Conservation (phyloP, 2,797 vertebrate genomes). For the Premnoplex brunnescens region DNA sequence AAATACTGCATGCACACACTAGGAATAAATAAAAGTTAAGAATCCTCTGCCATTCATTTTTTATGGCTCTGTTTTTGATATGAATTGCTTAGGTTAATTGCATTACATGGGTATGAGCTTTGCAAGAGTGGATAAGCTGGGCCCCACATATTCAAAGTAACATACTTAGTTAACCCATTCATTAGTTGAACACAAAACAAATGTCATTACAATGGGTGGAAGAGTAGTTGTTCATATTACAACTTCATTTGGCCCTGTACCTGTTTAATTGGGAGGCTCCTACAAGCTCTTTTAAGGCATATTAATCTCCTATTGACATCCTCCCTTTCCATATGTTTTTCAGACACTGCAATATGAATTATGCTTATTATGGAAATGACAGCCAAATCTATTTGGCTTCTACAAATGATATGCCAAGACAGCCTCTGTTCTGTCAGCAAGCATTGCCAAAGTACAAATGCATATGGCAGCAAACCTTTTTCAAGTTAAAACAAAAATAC, state of each 20-base stretch:
- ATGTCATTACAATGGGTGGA: background rate
- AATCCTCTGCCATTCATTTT: background rate
- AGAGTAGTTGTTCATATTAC: constrained; percentile 9
- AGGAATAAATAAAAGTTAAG: background rate
- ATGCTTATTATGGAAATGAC: constrained; percentile 61
- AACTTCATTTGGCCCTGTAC: constrained; percentile 44
- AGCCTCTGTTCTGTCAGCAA: constrained; percentile 59
- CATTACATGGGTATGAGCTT: background rate
- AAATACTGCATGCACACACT: background rate
- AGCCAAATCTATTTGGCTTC: constrained; percentile 61
- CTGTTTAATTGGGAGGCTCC: background rate
- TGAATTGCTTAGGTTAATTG: constrained; percentile 1
- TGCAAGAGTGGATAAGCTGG: background rate
- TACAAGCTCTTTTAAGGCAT: background rate
- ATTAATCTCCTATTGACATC: constrained; percentile 4
- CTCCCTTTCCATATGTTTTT: constrained; percentile 43
- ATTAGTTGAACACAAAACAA: constrained; percentile 19
- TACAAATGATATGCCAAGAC: constrained; percentile 65
- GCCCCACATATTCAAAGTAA: background rate
- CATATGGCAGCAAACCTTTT: constrained; percentile 49
- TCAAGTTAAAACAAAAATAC: constrained; percentile 57
- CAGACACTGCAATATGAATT: constrained; percentile 54
- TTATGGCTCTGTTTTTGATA: background rate
- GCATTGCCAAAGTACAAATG: constrained; percentile 64
- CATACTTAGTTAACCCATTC: background rate